phyloP scores from a whole-genome alignment of 2,888 invertebrate genomes.

The Tenthredo livida region DNA sequence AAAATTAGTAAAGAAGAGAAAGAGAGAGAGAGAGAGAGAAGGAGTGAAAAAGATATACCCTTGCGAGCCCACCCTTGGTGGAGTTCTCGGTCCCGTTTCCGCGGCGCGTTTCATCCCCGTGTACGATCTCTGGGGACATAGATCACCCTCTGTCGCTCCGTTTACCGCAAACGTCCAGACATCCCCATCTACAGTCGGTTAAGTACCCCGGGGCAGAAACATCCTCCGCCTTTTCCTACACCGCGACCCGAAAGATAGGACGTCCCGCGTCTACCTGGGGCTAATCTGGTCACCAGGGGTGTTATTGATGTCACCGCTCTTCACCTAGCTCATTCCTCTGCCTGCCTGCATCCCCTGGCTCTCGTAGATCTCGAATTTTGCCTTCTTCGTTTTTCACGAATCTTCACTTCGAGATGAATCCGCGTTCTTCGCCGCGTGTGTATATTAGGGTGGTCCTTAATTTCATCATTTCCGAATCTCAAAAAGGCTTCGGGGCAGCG shows the following conservation, averaged over 20 bases:
- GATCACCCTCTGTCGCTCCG: slow-evolving; percentile 77
- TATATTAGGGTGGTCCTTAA: no score
- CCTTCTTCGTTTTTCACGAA: not conserved
- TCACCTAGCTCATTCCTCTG: slow-evolving; percentile 40
- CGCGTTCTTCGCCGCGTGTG: no score
- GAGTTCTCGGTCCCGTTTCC: not conserved
- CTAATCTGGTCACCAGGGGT: slow-evolving; percentile 53
- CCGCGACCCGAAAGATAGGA: slow-evolving; percentile 59
- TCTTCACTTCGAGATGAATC: no score
- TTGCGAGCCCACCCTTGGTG: slow-evolving; percentile 27
- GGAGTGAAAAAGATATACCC: slow-evolving; percentile 59
- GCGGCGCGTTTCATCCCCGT: slow-evolving; percentile 70
- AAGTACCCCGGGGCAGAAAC: slow-evolving; percentile 67
- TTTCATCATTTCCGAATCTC: no score
- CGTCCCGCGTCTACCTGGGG: slow-evolving; percentile 54
- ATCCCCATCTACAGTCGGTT: slow-evolving; percentile 74
- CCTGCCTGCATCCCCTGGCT: not conserved
- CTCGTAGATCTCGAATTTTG: not conserved
- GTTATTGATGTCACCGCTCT: slow-evolving; percentile 71
- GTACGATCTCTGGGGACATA: slow-evolving; percentile 64
- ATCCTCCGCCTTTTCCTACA: slow-evolving; percentile 58
- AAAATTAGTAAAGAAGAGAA: not conserved
- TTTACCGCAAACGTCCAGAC: slow-evolving; percentile 78
- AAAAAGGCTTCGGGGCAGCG: no score
- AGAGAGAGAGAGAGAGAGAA: not conserved